Percentiles rank a stretch among this genome's conserved stretches.
Evolutionary conservation across 2,797 vertebrate genomes (phyloP).

Genomic region (Hipposideros larvatus): DNA sequence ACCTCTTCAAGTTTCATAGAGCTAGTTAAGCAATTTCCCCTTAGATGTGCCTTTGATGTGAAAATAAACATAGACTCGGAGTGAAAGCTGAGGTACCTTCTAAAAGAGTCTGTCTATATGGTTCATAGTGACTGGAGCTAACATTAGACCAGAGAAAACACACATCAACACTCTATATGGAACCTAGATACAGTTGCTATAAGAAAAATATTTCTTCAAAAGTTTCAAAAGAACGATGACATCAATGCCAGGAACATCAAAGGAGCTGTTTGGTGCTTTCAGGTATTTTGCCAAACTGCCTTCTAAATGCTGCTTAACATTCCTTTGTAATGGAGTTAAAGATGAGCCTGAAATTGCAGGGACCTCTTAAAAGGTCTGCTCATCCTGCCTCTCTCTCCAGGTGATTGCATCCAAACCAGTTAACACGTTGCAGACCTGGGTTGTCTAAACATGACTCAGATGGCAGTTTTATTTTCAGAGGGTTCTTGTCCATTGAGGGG

Average conservation of each 20-base stretch:
- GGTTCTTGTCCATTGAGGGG: neutral
- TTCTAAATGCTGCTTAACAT: slow-evolving; percentile 68
- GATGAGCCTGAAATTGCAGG: slow-evolving; percentile 58
- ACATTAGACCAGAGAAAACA: slow-evolving; percentile 57
- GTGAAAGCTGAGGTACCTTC: neutral
- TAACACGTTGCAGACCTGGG: neutral
- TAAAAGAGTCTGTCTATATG: slow-evolving; percentile 41
- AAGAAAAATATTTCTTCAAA: slow-evolving; percentile 75
- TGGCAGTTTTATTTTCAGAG: slow-evolving; percentile 11
- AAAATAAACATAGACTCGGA: slow-evolving; percentile 61
- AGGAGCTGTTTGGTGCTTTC: slow-evolving; percentile 60
- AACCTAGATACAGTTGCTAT: slow-evolving; percentile 73
- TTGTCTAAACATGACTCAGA: slow-evolving; percentile 49
- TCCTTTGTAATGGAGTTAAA: slow-evolving; percentile 65
- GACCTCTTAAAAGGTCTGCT: slow-evolving; percentile 52
- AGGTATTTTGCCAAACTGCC: slow-evolving; percentile 68
- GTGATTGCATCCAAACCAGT: neutral
- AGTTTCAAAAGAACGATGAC: slow-evolving; percentile 77
- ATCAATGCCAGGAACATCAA: slow-evolving; percentile 76
- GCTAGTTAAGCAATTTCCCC: slow-evolving; percentile 61
- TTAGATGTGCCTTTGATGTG: slow-evolving; percentile 73
- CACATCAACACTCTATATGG: slow-evolving; percentile 40
- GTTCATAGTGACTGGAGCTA: neutral
- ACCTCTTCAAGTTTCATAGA: slow-evolving; percentile 67
- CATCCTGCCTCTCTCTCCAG: slow-evolving; percentile 37